Evolutionary conservation across 2,797 vertebrate species (phyloP).

Genomic region (Arnoldichthys spilopterus): DNA sequence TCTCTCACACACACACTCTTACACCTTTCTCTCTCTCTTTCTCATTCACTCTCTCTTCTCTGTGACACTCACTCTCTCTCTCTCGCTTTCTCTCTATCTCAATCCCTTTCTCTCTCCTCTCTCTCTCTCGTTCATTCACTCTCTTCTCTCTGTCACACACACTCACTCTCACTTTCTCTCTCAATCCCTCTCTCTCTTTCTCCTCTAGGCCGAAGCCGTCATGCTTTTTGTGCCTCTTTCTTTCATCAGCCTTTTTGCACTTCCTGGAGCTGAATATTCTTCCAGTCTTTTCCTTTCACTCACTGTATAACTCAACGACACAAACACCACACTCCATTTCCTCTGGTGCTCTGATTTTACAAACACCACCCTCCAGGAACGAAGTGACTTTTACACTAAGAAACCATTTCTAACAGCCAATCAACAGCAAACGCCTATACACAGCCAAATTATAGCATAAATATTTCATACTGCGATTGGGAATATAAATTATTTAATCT

Average conservation of each 20-base stretch:
- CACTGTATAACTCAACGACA: background rate
- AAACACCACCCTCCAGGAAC: background rate
- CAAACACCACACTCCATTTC: slow-evolving; percentile 3
- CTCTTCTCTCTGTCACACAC: no score
- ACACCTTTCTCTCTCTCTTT: background rate
- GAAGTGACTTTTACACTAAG: background rate
- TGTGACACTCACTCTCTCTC: no score
- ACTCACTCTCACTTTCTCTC: background rate
- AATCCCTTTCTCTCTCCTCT: background rate
- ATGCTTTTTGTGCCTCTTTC: background rate
- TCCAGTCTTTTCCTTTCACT: background rate
- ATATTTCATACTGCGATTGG: no score
- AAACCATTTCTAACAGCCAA: background rate
- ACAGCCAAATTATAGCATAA: background rate
- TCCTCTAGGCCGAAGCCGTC: background rate
- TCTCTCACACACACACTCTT: background rate
- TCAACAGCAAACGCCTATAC: background rate
- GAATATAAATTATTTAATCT: no score
- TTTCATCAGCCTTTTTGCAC: slow-evolving; percentile 11
- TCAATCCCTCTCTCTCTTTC: background rate
- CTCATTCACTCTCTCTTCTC: background rate
- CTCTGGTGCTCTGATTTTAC: background rate
- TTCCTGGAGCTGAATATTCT: background rate
- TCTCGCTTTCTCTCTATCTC: background rate
- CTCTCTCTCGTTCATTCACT: background rate